Conservation (phyloP, 1,140 invertebrate genomes). For the Drosophila leontia region DNA sequence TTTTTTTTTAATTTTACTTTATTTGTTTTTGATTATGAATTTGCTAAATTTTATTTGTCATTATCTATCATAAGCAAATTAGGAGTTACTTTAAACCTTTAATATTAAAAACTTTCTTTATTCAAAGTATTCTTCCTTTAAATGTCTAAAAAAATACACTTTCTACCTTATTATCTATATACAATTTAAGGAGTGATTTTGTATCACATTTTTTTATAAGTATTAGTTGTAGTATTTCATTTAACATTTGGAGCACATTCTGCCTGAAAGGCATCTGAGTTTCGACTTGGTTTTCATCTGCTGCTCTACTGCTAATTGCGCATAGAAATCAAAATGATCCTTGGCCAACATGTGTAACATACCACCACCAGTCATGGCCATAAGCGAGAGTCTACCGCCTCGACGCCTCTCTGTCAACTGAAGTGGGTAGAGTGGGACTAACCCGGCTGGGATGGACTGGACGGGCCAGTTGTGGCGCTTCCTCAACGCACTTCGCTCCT, state of each 20-base stretch:
- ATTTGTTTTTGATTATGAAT: too few species aligned
- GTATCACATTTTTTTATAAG: too few species aligned
- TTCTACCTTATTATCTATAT: too few species aligned
- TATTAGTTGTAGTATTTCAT: not conserved
- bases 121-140: too few species aligned
- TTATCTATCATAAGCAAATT: too few species aligned
- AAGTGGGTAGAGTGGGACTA: constrained; percentile 6
- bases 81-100: too few species aligned
- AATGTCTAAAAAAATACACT: too few species aligned
- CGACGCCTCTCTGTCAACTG: constrained; percentile 28
- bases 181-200: too few species aligned
- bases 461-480: constrained; percentile 44
- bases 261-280: constrained; percentile 14
- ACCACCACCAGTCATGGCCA: constrained; percentile 55
- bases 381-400: constrained; percentile 50
- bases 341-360: constrained; percentile 43
- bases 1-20: not conserved
- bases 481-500: constrained; percentile 45
- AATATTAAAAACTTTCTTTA: too few species aligned
- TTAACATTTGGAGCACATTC: not conserved
- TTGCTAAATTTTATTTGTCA: too few species aligned
- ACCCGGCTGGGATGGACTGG: constrained; percentile 20
- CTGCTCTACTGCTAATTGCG: constrained; percentile 25
- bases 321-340: constrained; percentile 75
- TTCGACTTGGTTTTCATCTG: constrained; percentile 21